Evolutionary conservation across 2,888 invertebrate species (phyloP).

Genomic region (Sylvicola fuscatus): DNA sequence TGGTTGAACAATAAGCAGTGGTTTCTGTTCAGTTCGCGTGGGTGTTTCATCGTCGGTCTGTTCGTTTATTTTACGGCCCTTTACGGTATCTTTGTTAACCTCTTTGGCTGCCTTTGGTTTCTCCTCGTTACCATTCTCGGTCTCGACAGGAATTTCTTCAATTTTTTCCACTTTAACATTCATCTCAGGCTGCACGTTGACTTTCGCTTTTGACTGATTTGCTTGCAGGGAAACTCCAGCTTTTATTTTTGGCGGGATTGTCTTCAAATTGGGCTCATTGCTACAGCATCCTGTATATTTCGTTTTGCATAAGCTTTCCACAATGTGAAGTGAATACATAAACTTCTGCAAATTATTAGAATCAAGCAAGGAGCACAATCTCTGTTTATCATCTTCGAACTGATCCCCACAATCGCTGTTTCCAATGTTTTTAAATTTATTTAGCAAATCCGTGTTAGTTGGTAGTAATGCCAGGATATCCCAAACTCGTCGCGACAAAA

Average conservation of each 20-base stretch:
- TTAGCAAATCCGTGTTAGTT: constrained; percentile 66
- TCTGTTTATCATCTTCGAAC: constrained; percentile 17
- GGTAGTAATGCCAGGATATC: constrained; percentile 82
- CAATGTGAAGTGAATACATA: constrained; percentile 87
- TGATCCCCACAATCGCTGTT: neutral
- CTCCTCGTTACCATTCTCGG: constrained; percentile 1
- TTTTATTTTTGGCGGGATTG: constrained; percentile 1
- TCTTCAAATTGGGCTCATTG: constrained; percentile 3
- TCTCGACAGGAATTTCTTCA: neutral
- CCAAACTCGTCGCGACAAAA: constrained; percentile 82
- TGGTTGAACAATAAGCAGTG: neutral
- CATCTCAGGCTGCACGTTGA: neutral
- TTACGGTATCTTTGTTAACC: neutral
- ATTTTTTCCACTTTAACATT: neutral
- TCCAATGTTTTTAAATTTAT: constrained; percentile 59
- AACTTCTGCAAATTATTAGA: constrained; percentile 81
- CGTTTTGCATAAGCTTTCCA: constrained; percentile 42
- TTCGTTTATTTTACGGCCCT: neutral
- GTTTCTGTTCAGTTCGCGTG: neutral
- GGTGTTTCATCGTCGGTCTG: neutral
- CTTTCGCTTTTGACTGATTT: neutral
- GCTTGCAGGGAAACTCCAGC: neutral
- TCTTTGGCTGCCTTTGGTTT: neutral
- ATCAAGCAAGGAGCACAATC: constrained; percentile 54
- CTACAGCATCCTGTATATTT: constrained; percentile 4